Evolutionary conservation across 1,140 invertebrate species (phyloP).

Genomic region (Pissodes strobi): DNA sequence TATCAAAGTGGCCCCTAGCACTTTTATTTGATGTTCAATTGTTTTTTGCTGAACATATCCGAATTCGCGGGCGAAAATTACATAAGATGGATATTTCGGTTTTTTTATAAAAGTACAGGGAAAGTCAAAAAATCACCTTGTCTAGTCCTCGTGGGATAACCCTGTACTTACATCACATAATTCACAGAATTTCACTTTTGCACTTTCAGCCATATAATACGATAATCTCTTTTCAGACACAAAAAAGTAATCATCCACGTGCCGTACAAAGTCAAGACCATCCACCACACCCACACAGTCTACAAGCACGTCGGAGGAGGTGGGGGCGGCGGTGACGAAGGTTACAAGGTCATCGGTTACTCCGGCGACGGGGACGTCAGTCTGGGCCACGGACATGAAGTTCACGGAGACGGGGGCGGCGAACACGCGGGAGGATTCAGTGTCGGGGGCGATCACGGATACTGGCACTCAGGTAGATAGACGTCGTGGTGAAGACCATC

Average conservation of each 20-base stretch:
- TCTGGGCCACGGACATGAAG: slow-evolving; percentile 38
- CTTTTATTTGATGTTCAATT: too few species aligned
- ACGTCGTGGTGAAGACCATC: too few species aligned
- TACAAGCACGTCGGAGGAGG: slow-evolving; percentile 60
- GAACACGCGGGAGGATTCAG: slow-evolving; percentile 29
- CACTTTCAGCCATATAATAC: too few species aligned
- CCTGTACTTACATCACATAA: too few species aligned
- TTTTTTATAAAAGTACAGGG: too few species aligned
- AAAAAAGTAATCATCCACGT: slow-evolving; percentile 67
- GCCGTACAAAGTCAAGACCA: slow-evolving; percentile 63
- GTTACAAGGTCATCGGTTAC: slow-evolving; percentile 55
- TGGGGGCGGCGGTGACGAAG: slow-evolving; percentile 54
- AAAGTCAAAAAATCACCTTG: too few species aligned
- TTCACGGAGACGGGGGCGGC: slow-evolving; percentile 39
- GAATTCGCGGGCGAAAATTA: too few species aligned
- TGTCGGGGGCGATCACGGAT: slow-evolving; percentile 45
- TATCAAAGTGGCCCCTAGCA: too few species aligned
- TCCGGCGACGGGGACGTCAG: slow-evolving; percentile 47
- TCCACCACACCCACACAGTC: slow-evolving; percentile 65
- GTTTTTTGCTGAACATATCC: too few species aligned
- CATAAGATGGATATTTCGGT: too few species aligned
- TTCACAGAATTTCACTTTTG: too few species aligned
- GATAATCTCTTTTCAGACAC: slow-evolving; percentile 57
- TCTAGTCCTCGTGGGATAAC: too few species aligned
- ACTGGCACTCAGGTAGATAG: slow-evolving; percentile 41